Base-by-base conservation (phyloP, 1,140 invertebrate genomes). In the Cherax destructor region DNA sequence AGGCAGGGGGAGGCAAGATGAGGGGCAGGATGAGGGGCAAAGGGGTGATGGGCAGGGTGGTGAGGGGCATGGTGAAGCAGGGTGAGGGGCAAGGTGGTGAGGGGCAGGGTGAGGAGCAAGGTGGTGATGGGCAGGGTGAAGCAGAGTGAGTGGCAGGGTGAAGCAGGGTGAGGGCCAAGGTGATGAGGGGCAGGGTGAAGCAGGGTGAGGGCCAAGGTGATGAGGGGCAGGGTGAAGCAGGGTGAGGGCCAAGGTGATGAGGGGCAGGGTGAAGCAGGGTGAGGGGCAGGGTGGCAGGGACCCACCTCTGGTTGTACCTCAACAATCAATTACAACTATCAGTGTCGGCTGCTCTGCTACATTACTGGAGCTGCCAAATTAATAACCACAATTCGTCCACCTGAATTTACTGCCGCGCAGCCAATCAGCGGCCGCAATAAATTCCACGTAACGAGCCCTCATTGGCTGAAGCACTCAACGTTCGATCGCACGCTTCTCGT, bases 311-410 rank as follows among this genome's bases (percentile, higher is more conserved):
- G 69, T 30, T 90, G 88, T 91, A 85, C 24, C 76, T 30, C 83
- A 85, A 91, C 88, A 91, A 91, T 91, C 88, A 91, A 91, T 91
- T 91, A 91, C 88, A 49, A 72, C 72, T 50, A 24, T 47, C 83
- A 91, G 79, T 91, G 88, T 85, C 88, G 88, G 88, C 88, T 91
- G 88, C 88, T 76, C 13, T 30, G 76, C 80, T 85, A 83, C 83
- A 91, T 91, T 91, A 91, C 83, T 41, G 83, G 79, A 91, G 88
- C 83, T 91, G 88, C 88, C 88, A 91, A 91, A 91, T 91, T 91
- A 91, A 91, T 91, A 91, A 91, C 88, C 56, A 24, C 88, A 83
- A 91, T 91, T 91, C 88, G 88, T 91, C 88, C 81, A 76, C 88
- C 83, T 85, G 24, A 91, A 91, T 91, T 91, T 91, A 91, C 88